Base-by-base conservation (phyloP, 2,113 vertebrate genomes). In the Neopipo cinnamomea region DNA sequence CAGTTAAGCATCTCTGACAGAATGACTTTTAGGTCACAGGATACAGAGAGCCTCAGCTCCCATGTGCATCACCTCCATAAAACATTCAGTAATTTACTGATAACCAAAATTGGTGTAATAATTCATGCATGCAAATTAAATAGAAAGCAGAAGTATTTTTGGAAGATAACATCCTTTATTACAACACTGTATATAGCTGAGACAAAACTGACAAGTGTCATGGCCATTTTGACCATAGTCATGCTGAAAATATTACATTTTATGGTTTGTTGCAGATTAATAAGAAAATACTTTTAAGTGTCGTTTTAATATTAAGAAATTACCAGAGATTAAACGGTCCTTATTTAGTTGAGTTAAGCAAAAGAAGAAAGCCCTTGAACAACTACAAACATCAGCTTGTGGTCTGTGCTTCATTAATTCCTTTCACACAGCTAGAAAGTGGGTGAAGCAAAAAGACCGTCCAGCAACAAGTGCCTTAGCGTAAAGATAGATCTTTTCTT, bases 381-480 rank as follows among this genome's bases (percentile, higher is more conserved):
- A 94, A 85, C 94, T 89, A 94, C 50, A 96, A 94, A 93, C 49
- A 95, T 97, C 81, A 89, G 17, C 88, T 91, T 96, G 35, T 94
- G 56, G 93, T 91, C 75, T 95, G 75, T 89, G 65, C 70, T 75
- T 97, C 88, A 96, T 98, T 97, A 95, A 95, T 96, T 97, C 90
- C 77, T 94, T 96, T 88, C 74, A 95, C 74, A 95, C 8, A 59
- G 56, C 28, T 88, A 87, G 78, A 93, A 96, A 68, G 44, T 31
- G 77, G 24, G 44, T 75, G 84, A 97, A 94, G 47, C n/a, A 96
- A 89, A 95, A 88, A 80, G 35, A 95, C 31, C 52, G 86, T 95
- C 63, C 74, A 92, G 76, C 75, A 95, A 66, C 30, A 56, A 90
- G 47, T 49, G 37, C 56, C 35, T 73, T 92, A 93, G 37, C 85